Evolutionary conservation across 2,113 vertebrate genomes (phyloP).

Genomic region (Indri indri): DNA sequence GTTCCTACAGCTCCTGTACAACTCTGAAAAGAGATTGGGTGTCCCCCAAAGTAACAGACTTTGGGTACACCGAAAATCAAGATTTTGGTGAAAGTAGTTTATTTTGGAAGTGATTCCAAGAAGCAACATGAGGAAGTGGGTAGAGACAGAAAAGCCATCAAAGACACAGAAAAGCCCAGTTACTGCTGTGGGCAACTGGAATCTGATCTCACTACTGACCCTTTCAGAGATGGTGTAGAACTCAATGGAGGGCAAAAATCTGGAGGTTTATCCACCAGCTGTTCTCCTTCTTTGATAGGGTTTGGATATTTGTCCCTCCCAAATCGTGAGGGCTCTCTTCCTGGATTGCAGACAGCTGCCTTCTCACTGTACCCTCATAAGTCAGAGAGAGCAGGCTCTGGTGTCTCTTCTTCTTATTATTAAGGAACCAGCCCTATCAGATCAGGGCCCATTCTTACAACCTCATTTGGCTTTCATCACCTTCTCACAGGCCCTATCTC

Average conservation of each 20-base stretch:
- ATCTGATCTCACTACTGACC: background rate
- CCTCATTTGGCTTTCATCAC: background rate
- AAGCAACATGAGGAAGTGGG: background rate
- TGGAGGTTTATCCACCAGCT: too few species aligned
- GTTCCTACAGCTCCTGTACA: background rate
- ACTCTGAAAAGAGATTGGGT: background rate
- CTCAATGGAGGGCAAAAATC: background rate
- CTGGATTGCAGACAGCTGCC: background rate
- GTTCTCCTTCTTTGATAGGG: background rate
- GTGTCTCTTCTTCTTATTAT: background rate
- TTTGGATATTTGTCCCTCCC: too few species aligned
- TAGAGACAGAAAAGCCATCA: background rate
- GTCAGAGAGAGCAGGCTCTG: background rate
- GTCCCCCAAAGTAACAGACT: background rate
- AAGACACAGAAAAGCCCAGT: background rate
- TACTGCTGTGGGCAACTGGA: background rate
- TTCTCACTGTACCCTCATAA: background rate
- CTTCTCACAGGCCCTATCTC: background rate
- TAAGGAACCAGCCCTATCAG: background rate
- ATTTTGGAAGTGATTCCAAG: background rate
- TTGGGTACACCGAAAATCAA: background rate
- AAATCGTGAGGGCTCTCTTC: background rate
- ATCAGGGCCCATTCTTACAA: background rate
- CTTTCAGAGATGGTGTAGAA: rapidly evolving
- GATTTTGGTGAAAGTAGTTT: background rate